Evolutionary conservation across 2,888 invertebrate genomes (phyloP), one percentile per base, ranked within the genome.

Genomic region (Nemotelus pantherinus): DNA sequence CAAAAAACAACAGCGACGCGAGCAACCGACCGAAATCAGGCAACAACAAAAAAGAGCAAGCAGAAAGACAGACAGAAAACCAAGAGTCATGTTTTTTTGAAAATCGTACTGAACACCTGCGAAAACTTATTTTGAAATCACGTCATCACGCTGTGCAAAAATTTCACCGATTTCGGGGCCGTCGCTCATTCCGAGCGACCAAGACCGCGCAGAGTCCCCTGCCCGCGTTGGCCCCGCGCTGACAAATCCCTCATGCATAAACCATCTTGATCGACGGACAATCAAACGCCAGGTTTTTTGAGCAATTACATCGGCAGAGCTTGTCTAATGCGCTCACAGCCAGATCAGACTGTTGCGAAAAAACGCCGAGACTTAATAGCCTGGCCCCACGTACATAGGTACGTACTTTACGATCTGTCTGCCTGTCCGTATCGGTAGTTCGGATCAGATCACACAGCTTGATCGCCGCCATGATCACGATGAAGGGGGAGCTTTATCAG

Each of bases 61-160:
- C 4, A 65, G 41, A 67, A 25, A 65, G 44, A 67, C 41, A 67
- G 41, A 50, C 7, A 68, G 43, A 70, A 55, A 70, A 43, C 53
- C 10, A 50, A 48, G 70, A 70, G 70, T 70, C 70, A 70, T 70
- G 70, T 55, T 39, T 57, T 25, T 25, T 25, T 53, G 48, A 60
- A 75, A 64, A 75, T 64, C 10, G 60, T 77, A 25, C 25, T 80
- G 79, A 80, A 80, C 80, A 80, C 80, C 80, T 80, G 80, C 80
- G 57, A 79, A 77, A 80, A 60, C 44, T 60, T 76, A 60, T 78
- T 78, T 78, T 65, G 75, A 79, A 79, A 80, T 79, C 77, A 76
- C 79, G 80, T 80, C 80, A 79, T 80, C 79, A 76, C 55, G 68
- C 44, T 57, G 57, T 67, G 25, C 25, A 58, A 77, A 77, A 77